phyloP scores from a whole-genome alignment of 2,113 vertebrate species.

The Cercocebus atys region DNA sequence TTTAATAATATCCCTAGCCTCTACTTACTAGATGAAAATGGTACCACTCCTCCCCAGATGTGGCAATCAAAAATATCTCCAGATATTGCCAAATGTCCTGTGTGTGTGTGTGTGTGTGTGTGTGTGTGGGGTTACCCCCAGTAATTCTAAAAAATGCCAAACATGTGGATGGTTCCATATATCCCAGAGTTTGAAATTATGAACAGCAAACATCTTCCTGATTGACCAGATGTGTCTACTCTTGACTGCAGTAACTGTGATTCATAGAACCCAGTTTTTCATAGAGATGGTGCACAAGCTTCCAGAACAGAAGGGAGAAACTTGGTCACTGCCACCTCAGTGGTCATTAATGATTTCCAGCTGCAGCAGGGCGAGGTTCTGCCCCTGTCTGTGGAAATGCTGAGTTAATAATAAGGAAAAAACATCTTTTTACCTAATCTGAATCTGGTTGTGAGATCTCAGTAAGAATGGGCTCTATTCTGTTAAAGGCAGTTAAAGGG shows the following conservation, averaged over 20 bases:
- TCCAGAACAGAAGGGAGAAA: not conserved
- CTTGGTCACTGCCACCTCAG: not conserved
- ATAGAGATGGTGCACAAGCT: not conserved
- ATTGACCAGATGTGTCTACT: not conserved
- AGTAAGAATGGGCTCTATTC: not conserved
- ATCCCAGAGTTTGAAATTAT: not conserved
- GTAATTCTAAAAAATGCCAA: not conserved
- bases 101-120: no score
- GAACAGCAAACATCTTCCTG: not conserved
- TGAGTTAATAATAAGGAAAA: not conserved
- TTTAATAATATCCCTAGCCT: not conserved
- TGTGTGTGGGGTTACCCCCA: not conserved
- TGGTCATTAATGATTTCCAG: not conserved
- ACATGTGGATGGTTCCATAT: not conserved
- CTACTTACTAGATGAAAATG: not conserved
- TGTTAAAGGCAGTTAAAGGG: not conserved
- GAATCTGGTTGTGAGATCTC: not conserved
- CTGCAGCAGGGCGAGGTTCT: not conserved
- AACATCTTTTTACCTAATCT: not conserved
- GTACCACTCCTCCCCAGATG: not conserved
- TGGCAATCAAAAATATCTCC: not conserved
- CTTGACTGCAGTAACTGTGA: not conserved
- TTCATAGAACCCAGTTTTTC: not conserved
- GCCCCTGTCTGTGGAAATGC: not conserved
- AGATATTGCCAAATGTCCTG: not conserved